Evolutionary conservation across 2,888 invertebrate genomes (phyloP), one percentile per base, ranked within the genome.

Genomic region (Meandrusa payeni): DNA sequence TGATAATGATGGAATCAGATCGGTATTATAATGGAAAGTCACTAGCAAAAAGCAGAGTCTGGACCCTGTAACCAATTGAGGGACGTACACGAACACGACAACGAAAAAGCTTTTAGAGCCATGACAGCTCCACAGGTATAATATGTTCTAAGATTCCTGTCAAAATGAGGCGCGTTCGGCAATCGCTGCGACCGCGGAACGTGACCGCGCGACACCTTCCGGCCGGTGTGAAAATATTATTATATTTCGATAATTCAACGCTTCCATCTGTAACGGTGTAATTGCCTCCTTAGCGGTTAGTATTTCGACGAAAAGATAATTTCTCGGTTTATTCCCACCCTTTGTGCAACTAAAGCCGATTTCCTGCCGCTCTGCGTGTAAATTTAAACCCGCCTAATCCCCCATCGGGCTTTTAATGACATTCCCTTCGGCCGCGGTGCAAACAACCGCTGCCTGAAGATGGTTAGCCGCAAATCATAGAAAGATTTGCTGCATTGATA

Each of bases 401-500:
- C 78, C 78, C 76, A 78, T 78, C 74, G 78, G 72, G 77, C 77
- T 82, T 82, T 83, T 83, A 85, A 85, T 85, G 83, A 82, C 81
- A 78, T 83, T 82, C 78, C 71, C 78, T 74, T 53, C 58, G 74
- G 77, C 76, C 72, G 67, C 67, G 69, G 71, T 73, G 72, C 79
- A 78, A 83, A 83, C 78, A 80, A 80, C 76, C 70, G 76, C 68
- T 66, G 69, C 56, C 56, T 63, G 52, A 49, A 59, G 63, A 78
- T 69, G 83, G 83, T 80, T 78, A 77, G 79, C 86, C 86, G 83
- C 86, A 85, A 87, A 86, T 86, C 85, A 82, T 86, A 85, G 86
- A 81, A 75, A 81, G 76, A 86, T 85, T 83, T 81, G 77, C 81
- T 76, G 78, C 80, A 79, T 80, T 81, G 76, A 77, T 83, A 83